Evolutionary conservation across 2,797 vertebrate genomes (phyloP).

Genomic region (Setipinna tenuifilis): DNA sequence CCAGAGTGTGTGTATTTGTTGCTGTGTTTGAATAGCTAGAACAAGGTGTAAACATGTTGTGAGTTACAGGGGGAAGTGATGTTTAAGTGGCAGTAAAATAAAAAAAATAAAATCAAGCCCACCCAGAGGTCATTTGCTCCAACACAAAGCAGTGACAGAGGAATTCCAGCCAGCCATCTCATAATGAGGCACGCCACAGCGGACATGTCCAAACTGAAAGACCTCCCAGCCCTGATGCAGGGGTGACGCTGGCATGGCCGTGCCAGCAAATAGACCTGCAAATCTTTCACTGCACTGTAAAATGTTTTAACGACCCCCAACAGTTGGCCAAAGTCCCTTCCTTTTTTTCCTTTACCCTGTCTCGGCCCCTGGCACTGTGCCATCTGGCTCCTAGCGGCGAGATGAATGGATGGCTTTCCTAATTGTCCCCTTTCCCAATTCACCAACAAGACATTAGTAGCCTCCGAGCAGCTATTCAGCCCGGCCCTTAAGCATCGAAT

Average conservation of each 20-base stretch:
- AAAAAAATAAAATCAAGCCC: neutral
- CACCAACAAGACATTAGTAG: constrained; percentile 69
- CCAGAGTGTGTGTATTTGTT: constrained; percentile 2
- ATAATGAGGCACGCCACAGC: constrained; percentile 43
- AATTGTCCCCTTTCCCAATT: constrained; percentile 65
- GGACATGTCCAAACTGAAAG: constrained; percentile 38
- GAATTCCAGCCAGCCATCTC: constrained; percentile 18
- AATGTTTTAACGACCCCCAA: constrained; percentile 67
- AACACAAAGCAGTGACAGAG: constrained; percentile 1
- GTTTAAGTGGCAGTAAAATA: neutral
- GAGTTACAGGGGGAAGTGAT: neutral
- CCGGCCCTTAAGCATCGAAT: constrained; percentile 34
- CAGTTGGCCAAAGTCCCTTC: constrained; percentile 59
- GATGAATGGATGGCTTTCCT: constrained; percentile 63
- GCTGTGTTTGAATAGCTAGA: neutral
- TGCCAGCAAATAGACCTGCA: constrained; percentile 58
- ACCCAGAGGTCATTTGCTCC: neutral
- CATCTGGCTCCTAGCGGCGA: constrained; percentile 65
- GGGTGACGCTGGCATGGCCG: constrained; percentile 52
- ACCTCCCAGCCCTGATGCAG: constrained; percentile 34
- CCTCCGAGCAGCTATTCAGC: constrained; percentile 49
- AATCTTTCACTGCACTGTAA: constrained; percentile 69
- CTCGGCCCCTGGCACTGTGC: constrained; percentile 72
- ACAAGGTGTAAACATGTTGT: neutral
- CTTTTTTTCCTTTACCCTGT: constrained; percentile 53